Evolutionary conservation across 2,888 invertebrate species (phyloP), one percentile per base, ranked within the genome.

Genomic region (Trachelus stipa): DNA sequence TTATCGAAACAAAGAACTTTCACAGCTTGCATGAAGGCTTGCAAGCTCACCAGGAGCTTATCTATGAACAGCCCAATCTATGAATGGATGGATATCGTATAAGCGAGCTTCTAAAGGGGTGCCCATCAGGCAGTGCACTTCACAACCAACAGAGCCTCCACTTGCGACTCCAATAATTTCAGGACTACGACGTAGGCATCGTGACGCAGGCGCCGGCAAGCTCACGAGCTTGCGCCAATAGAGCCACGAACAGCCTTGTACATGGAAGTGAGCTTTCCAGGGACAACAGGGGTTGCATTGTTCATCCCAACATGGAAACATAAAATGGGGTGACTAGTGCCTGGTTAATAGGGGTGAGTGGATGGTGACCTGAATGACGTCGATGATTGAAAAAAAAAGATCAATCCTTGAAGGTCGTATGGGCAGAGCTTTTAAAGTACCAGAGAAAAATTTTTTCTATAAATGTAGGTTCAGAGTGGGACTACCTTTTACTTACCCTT

Each of bases 21-120:
- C 30, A 3, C 31, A 30, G 23, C 71, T 56, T 56, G 23, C 23
- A 56, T 9, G n/a, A 30, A 34, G 23, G 23, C 30, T n/a, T 23
- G 71, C 30, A 23, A 33, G 71, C 12, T 34, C 71, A 71, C 74
- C 77, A 71, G 71, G 77, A 75, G 73, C 71, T 77, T 15, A 12
- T 73, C 69, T 76, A 73, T 75, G 79, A 77, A 77, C 31, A 75
- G 74, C 77, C 77, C 76, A 69, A 73, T 74, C 83, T 80, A 86
- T 86, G 87, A 88, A 88, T 86, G 86, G 81, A 82, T 75, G 80
- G 81, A 82, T 75, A 80, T 77, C 79, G 81, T 79, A 69, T 69
- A 69, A 73, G 40, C 77, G 77, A 81, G 56, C 79, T 77, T 35
- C 34, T n/a, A 77, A 81, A 74, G 74, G 77, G 75, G 71, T 76